These are phyloP conservation scores for Callitettix versicolor DNA, from an alignment of 1,140 invertebrate genomes.

Conservation along the genomic window DNA sequence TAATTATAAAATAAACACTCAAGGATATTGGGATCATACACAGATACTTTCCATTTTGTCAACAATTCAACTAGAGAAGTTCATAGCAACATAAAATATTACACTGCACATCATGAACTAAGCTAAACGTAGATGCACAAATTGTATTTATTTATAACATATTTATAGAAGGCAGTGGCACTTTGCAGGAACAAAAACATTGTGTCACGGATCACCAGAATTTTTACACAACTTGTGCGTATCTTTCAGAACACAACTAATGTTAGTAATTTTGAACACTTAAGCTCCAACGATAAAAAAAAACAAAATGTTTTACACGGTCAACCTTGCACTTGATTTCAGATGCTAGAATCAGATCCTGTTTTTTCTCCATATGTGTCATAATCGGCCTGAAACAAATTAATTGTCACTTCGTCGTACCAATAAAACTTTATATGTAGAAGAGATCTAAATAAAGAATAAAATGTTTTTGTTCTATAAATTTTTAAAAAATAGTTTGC, in stretches of 20 bases:
- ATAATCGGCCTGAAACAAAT: not conserved
- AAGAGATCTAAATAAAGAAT: no score
- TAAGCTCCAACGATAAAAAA: not conserved
- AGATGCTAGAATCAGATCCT: slow-evolving; percentile 6
- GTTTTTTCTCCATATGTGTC: not conserved
- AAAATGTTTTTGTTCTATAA: no score
- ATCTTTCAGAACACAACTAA: not conserved
- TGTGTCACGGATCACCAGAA: no score
- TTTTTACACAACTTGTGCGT: not conserved
- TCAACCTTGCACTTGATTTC: not conserved
- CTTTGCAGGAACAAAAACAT: not conserved
- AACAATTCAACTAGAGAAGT: not conserved
- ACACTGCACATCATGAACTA: not conserved
- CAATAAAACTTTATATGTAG: no score
- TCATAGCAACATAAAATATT: not conserved
- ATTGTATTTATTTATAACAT: no score
- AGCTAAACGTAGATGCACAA: slow-evolving; percentile 7
- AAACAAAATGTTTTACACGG: not conserved
- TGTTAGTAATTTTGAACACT: not conserved
- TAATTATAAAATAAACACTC: not conserved
- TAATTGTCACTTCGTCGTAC: no score
- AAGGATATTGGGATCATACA: slow-evolving; percentile 1
- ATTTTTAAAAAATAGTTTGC: no score
- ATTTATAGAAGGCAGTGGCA: slow-evolving; percentile 8
- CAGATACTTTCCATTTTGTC: not conserved